Percentiles rank a stretch among this genome's conserved stretches.
phyloP scores from a whole-genome alignment of 2,113 vertebrate species.

The Calidris pugnax region DNA sequence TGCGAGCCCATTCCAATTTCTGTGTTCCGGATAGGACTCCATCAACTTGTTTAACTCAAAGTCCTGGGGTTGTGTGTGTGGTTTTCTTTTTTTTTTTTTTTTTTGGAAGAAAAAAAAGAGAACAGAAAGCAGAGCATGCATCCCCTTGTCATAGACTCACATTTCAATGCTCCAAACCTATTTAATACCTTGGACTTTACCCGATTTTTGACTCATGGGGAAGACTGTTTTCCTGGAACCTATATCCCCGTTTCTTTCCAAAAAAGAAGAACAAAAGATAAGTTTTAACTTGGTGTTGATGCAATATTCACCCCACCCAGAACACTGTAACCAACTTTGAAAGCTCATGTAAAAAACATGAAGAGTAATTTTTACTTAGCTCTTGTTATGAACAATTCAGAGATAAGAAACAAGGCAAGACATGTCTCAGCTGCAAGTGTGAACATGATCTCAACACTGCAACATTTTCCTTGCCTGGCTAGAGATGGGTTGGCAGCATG shows the following conservation, averaged over 20 bases:
- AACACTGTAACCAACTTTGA: constrained; percentile 43
- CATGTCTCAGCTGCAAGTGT: constrained; percentile 16
- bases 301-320: constrained; percentile 66
- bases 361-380: constrained; percentile 51
- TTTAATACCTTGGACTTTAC: background rate
- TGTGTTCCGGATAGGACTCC: background rate
- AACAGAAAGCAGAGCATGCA: background rate
- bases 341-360: constrained; percentile 65
- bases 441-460: constrained; percentile 17
- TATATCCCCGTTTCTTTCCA: constrained; percentile 35
- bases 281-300: constrained; percentile 67
- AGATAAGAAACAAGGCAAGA: constrained; percentile 57
- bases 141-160: background rate
- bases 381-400: constrained; percentile 54
- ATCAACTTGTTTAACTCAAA: background rate
- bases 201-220: background rate
- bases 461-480: constrained; percentile 50
- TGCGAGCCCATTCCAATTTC: background rate
- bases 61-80: background rate
- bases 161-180: background rate
- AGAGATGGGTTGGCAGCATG: constrained; percentile 24
- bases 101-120: background rate
- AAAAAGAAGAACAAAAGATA: constrained; percentile 52
- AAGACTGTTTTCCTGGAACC: constrained; percentile 23
- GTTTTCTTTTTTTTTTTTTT: background rate